phyloP scores from a whole-genome alignment of 2,888 invertebrate species.

The Eumacrocentrus americanus region DNA sequence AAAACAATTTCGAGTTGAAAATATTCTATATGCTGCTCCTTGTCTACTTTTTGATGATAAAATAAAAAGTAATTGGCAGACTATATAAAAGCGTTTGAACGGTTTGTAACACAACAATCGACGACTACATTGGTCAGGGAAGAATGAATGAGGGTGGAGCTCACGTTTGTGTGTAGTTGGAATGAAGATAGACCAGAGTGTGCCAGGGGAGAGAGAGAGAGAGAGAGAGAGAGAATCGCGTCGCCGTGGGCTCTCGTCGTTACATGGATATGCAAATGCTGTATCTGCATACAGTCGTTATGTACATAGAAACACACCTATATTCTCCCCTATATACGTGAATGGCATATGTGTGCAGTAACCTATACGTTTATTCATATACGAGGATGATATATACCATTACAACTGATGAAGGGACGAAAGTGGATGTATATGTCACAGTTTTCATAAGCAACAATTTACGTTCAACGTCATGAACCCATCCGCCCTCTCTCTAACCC shows the following conservation, averaged over 20 bases:
- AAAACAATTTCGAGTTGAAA: too few species aligned
- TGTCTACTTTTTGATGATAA: neutral
- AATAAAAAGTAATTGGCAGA: neutral
- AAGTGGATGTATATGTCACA: slow-evolving; percentile 10
- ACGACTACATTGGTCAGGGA: neutral
- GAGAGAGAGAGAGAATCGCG: too few species aligned
- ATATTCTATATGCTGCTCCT: too few species aligned
- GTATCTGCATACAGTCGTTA: slow-evolving; percentile 30
- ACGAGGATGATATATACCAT: neutral
- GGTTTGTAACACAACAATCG: neutral
- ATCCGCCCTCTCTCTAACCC: neutral
- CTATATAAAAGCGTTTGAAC: neutral
- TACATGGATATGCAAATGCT: slow-evolving; percentile 29
- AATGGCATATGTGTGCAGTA: neutral
- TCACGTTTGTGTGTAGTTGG: neutral
- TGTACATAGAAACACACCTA: slow-evolving; percentile 17
- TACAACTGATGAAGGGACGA: neutral
- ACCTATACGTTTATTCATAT: slow-evolving; percentile 3
- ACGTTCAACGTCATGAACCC: slow-evolving; percentile 8
- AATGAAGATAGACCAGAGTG: neutral
- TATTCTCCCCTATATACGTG: slow-evolving; percentile 13
- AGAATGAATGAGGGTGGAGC: neutral
- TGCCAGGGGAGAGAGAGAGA: neutral
- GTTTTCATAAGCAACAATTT: slow-evolving; percentile 17
- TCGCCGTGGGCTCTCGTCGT: slow-evolving; percentile 21